Percentiles rank a stretch among this genome's conserved stretches.
phyloP scores from a whole-genome alignment of 2,888 invertebrate genomes.

The Meghimatium bilineatum region DNA sequence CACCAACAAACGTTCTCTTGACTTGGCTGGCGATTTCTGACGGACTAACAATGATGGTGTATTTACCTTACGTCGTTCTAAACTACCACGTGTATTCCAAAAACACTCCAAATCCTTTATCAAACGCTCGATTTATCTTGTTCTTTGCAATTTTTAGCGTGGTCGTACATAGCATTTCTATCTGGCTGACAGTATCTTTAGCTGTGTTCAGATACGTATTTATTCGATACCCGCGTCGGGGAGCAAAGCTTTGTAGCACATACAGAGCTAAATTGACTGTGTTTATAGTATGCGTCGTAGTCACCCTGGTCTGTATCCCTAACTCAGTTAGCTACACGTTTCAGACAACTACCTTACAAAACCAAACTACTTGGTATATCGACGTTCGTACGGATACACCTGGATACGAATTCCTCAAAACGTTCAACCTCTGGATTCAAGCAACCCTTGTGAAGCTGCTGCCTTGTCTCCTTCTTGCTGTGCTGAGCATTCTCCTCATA shows the following conservation, averaged over 20 bases:
- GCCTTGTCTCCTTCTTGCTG: slow-evolving; percentile 91
- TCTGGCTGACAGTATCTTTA: slow-evolving; percentile 93
- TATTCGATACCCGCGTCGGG: slow-evolving; percentile 83
- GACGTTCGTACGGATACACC: slow-evolving; percentile 79
- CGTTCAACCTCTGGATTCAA: slow-evolving; percentile 91
- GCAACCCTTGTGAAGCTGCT: slow-evolving; percentile 93
- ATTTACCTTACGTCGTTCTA: slow-evolving; percentile 89
- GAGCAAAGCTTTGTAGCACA: slow-evolving; percentile 89
- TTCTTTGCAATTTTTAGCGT: slow-evolving; percentile 94
- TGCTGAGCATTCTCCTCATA: slow-evolving; percentile 79
- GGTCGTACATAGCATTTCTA: slow-evolving; percentile 92
- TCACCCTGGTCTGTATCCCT: slow-evolving; percentile 73
- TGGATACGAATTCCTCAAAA: slow-evolving; percentile 66
- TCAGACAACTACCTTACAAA: slow-evolving; percentile 30
- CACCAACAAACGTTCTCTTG: slow-evolving; percentile 93
- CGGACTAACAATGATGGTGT: slow-evolving; percentile 90
- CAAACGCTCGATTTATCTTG: slow-evolving; percentile 76
- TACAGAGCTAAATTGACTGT: slow-evolving; percentile 89
- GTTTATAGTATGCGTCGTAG: slow-evolving; percentile 77
- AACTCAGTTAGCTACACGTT: slow-evolving; percentile 78
- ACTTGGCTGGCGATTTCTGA: slow-evolving; percentile 92
- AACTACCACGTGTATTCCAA: slow-evolving; percentile 79
- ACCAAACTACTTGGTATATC: slow-evolving; percentile 73
- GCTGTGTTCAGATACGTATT: slow-evolving; percentile 90
- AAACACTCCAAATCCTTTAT: slow-evolving; percentile 65